Base-by-base conservation (phyloP, 2,797 vertebrate genomes). In the Sebastes miniatus region DNA sequence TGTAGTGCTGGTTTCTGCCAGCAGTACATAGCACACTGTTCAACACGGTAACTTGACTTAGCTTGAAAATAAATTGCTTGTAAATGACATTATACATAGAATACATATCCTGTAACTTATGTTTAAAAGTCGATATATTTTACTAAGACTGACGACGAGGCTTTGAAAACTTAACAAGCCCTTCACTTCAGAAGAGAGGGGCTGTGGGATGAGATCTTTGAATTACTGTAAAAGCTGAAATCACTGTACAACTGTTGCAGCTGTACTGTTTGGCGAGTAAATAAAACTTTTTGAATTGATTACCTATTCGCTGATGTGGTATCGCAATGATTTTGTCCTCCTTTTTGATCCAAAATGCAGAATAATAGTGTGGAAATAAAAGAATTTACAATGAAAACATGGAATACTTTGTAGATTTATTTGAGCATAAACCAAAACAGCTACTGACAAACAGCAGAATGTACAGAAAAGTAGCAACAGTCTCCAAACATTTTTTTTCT, bases 231-330 rank as follows among this genome's bases (percentile, higher is more conserved):
- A 85, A 85, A 93, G 90, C 91, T 90, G 64, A 85, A 77, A 91
- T 88, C 90, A 93, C 94, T 95, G 85, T 84, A 77, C 89, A 85
- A 91, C 93, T 88, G 92, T 95, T 93, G 91, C 93, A 92, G 89
- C 76, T 80, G 89, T 91, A 90, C 72, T 79, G 90, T 93, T 93
- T 93, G 94, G 91, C 89, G 95, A 95, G 91, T 91, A 94, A 96
- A 93, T 95, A 92, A 92, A 91, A 75, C 63, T 61, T 88, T 88
- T 89, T 87, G 79, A 91, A 82, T 79, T 77, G 77, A 83, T 84
- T 68, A 73, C 9, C 39, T 79, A 67, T 31, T 66, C 9, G 24
- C 6, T 68, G 36, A 29, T 64, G 13, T 77, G 31, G 1, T 32
- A 4, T 27, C 27, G 29, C 14, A 68, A 34, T 76, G 3, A 64